Base-by-base conservation (phyloP, 2,797 vertebrate genomes). In the Scomberomorus guttatus region DNA sequence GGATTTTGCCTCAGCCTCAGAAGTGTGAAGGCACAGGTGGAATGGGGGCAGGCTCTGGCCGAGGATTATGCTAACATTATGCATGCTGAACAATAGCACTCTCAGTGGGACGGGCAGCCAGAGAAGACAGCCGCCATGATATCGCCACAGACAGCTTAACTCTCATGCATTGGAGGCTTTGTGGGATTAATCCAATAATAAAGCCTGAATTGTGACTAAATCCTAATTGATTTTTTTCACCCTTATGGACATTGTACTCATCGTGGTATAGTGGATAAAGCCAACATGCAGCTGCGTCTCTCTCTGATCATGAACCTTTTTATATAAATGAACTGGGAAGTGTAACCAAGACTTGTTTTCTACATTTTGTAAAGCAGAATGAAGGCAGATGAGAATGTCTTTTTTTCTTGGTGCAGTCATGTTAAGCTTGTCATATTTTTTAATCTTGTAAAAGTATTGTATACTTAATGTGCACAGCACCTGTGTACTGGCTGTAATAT, bases 101-200 rank as follows among this genome's bases (percentile, higher is more conserved):
- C 86, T 87, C 86, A 48, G 67, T 58, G 78, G 87, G 81, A 86
- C 14, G 2, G 27, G 59, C 73, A 77, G 75, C 54, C 76, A 46
- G 61, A 88, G 78, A 76, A 89, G 82, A 72, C 72, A 68, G 76
- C 27, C 72, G 32, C 80, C 80, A 76, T 74, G 82, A 84, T 88
- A 89, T 90, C 84, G 63, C 73, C 74, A 46, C 77, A 81, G 61
- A 86, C 74, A 39, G 89, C 84, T 93, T 89, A 90, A 86, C 83
- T 82, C 80, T 82, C 80, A 79, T 76, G 85, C 88, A 79, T 74
- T 79, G 71, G 22, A 64, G 25, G 86, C 83, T 92, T 92, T 81
- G 85, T 86, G 81, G 88, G 88, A 93, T 93, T 93, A 92, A 89
- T 89, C 78, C 82, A 79, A 87, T 90, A 85, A 90, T 77, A 87